phyloP scores from a whole-genome alignment of 37 sponge, comb jelly and placozoan species.

The Lycopodina hypogea region DNA sequence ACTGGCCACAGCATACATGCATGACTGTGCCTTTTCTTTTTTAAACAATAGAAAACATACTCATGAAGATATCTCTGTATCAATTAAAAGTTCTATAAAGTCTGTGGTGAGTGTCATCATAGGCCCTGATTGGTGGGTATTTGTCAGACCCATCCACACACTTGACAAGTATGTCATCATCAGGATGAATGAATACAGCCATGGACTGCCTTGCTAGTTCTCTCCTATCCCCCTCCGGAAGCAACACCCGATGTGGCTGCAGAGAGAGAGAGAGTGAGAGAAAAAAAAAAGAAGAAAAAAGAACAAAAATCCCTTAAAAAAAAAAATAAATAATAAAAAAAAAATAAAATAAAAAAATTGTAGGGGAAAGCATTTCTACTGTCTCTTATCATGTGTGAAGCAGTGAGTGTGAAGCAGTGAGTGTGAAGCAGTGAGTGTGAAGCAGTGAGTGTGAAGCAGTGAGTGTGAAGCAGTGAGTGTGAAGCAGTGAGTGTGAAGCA shows the following conservation, averaged over 20 bases:
- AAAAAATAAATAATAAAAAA: too few species aligned
- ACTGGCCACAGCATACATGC: too few species aligned
- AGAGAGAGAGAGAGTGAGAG: background rate
- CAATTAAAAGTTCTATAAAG: background rate
- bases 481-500: too few species aligned
- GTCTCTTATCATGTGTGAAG: too few species aligned
- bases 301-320: background rate
- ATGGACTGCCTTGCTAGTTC: conserved; percentile 51
- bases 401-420: too few species aligned
- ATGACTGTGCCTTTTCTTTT: too few species aligned
- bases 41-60: background rate
- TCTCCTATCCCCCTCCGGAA: conserved; percentile 47
- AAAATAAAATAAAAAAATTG: too few species aligned
- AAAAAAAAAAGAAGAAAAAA: background rate
- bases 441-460: too few species aligned
- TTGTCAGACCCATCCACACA: conserved; percentile 74
- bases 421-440: too few species aligned
- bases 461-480: too few species aligned
- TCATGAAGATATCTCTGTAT: too few species aligned
- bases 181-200: conserved; percentile 78
- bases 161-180: conserved; percentile 46
- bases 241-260: conserved; percentile 68
- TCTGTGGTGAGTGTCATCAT: conserved; percentile 18
- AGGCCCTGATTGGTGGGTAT: conserved; percentile 70
- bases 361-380: too few species aligned